phyloP scores from a whole-genome alignment of 2,113 vertebrate species.

The Eira barbara region DNA sequence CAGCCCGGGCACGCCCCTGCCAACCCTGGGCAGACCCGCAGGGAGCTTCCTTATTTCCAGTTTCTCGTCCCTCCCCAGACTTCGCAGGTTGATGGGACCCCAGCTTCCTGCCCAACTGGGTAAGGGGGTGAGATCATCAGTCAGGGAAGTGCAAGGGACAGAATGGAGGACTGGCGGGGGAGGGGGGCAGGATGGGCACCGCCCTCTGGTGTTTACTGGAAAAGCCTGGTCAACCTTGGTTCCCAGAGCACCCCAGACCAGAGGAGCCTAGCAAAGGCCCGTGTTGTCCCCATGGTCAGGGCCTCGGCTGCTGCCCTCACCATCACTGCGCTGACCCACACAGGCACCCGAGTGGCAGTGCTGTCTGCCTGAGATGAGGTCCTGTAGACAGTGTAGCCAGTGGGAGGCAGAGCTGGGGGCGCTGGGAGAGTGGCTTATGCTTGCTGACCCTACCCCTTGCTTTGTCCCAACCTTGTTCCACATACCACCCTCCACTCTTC shows the following conservation, averaged over 20 bases:
- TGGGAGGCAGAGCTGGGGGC: neutral
- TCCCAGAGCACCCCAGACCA: neutral
- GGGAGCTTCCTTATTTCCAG: neutral
- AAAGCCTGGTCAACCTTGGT: too few species aligned
- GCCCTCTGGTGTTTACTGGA: neutral
- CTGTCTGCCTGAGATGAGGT: neutral
- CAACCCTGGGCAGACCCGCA: fast-evolving
- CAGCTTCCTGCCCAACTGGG: neutral
- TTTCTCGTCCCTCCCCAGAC: neutral
- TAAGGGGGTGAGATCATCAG: neutral
- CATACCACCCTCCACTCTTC: neutral
- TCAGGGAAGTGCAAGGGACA: neutral
- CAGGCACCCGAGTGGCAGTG: neutral
- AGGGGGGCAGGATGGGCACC: neutral
- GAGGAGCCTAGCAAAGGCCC: too few species aligned
- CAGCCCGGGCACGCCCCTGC: neutral
- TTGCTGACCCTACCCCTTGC: neutral
- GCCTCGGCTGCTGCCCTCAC: fast-evolving
- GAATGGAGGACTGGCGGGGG: neutral
- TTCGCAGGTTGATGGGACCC: neutral
- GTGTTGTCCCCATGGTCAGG: fast-evolving
- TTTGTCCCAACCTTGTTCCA: neutral
- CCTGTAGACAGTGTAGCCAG: neutral
- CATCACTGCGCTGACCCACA: fast-evolving
- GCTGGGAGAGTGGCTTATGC: neutral